Percentiles rank a stretch among this genome's conserved stretches.
Conservation (phyloP, 2,888 invertebrate genomes). For the Abrostola triplasia region DNA sequence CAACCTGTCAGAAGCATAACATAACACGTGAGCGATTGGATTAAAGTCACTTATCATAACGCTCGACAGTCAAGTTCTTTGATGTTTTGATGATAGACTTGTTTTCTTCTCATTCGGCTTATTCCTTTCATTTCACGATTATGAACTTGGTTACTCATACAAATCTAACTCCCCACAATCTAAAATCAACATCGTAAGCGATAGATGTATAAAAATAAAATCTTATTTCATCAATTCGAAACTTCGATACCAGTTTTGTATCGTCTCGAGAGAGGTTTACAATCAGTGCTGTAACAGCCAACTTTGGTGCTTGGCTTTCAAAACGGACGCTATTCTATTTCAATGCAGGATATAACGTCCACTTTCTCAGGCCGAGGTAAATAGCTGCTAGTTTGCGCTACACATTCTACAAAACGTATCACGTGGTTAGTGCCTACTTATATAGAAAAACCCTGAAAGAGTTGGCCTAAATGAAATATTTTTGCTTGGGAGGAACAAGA, state of each 20-base stretch:
- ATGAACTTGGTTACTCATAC: neutral
- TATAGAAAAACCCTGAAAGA: no score
- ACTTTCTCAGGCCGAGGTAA: conserved; percentile 8
- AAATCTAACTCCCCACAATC: neutral
- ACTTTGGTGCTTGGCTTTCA: conserved; percentile 8
- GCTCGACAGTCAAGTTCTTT: no score
- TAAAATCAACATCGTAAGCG: neutral
- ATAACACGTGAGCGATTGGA: no score
- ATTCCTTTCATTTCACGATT: no score
- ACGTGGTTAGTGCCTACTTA: neutral
- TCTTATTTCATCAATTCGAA: neutral
- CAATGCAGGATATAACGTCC: conserved; percentile 21
- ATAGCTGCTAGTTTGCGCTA: conserved; percentile 11
- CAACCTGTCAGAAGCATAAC: no score
- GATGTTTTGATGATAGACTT: no score
- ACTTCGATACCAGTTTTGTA: neutral
- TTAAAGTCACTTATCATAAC: no score
- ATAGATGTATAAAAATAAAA: neutral
- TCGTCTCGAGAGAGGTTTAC: conserved; percentile 13
- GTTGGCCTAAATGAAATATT: no score
- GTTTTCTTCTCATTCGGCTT: no score
- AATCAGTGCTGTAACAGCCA: conserved; percentile 40
- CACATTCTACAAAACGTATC: conserved; percentile 5
- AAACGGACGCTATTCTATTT: conserved; percentile 32
- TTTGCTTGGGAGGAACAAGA: no score